Evolutionary conservation across 1,140 invertebrate genomes (phyloP).

Genomic region (Drosophila kepulauana): DNA sequence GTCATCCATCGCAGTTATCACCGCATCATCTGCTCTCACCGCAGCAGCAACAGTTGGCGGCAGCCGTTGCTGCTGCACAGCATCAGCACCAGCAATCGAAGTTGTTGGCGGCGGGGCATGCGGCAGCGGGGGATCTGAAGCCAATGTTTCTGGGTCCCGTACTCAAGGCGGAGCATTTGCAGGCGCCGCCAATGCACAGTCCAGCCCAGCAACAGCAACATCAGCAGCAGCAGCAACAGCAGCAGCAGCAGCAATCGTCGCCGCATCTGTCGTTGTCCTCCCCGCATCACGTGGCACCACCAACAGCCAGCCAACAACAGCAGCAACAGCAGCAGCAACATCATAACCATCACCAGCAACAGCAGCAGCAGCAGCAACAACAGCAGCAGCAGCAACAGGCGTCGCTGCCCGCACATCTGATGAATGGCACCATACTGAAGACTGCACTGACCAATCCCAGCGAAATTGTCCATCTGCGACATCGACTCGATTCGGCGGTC

Average conservation of each 20-base stretch:
- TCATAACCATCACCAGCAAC: constrained; percentile 85
- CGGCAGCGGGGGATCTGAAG: constrained; percentile 68
- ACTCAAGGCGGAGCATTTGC: constrained; percentile 71
- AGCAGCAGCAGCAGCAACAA: constrained; percentile 49
- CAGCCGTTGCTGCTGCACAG: constrained; percentile 64
- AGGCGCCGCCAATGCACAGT: constrained; percentile 72
- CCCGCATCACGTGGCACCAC: constrained; percentile 52
- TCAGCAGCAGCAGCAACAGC: constrained; percentile 55
- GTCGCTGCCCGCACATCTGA: constrained; percentile 89
- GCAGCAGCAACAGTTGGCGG: constrained; percentile 82
- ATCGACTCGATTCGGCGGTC: constrained; percentile 93
- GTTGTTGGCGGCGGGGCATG: constrained; percentile 51
- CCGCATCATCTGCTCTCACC: constrained; percentile 74
- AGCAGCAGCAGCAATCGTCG: constrained; percentile 69
- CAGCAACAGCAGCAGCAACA: constrained; percentile 57
- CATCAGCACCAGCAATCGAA: constrained; percentile 83
- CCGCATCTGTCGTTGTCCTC: constrained; percentile 60
- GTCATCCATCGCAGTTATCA: constrained; percentile 85
- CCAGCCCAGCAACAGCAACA: constrained; percentile 67
- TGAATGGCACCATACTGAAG: constrained; percentile 96
- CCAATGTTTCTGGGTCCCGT: constrained; percentile 79
- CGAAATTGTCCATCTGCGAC: constrained; percentile 95
- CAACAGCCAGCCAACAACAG: constrained; percentile 43
- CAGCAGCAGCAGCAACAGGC: constrained; percentile 67
- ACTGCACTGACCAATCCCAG: constrained; percentile 97